Evolutionary conservation across 2,888 invertebrate genomes (phyloP), one percentile per base, ranked within the genome.

Genomic region (Caenorhabditis sp.): DNA sequence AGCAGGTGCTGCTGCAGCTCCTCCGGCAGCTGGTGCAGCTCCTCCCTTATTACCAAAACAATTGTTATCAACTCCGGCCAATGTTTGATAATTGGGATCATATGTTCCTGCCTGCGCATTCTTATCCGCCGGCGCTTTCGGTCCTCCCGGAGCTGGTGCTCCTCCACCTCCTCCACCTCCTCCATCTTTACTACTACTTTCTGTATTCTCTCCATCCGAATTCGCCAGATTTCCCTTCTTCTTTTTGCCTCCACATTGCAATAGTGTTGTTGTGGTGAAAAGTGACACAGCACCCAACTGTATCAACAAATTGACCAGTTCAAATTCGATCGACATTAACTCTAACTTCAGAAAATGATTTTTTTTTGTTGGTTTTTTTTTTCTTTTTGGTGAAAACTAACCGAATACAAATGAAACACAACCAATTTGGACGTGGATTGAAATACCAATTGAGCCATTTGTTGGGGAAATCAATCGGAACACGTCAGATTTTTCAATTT

Each of bases 61-160:
- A 55, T 66, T 65, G 50, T 63, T 66, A 37, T 63, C 66, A 36
- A 71, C 23, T 26, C 70, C 70, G 10, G 70, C 70, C 59, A 71
- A 21, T 10, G 70, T 70, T 43, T 70, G 70, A 55, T 70, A 70
- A 50, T 70, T 70, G 24, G 70, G 70, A 62, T 70, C 70, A 49
- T 70, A 65, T 27, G 70, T 70, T 10, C 19, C 57, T 1, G 57
- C 57, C 6, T 27, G 14, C 6, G 19, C 57, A n/a, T 19, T 24
- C 19, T 26, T 43, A 27, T 60, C 37, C 17, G 24, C 50, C 17
- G 55, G 55, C 17, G 55, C 26, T 55, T 55, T 55, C 17, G 55
- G 55, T 26, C 55, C 55, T 23, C 55, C 55, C 21, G 55, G 6
- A 8, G 23, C 51, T 6, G n/a, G 21, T 8, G 8, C 51, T 21